Percentiles rank a stretch among this genome's conserved stretches.
These are phyloP conservation scores for Agrochola lota DNA, from an alignment of 2,888 invertebrate species.

Conservation along the genomic window DNA sequence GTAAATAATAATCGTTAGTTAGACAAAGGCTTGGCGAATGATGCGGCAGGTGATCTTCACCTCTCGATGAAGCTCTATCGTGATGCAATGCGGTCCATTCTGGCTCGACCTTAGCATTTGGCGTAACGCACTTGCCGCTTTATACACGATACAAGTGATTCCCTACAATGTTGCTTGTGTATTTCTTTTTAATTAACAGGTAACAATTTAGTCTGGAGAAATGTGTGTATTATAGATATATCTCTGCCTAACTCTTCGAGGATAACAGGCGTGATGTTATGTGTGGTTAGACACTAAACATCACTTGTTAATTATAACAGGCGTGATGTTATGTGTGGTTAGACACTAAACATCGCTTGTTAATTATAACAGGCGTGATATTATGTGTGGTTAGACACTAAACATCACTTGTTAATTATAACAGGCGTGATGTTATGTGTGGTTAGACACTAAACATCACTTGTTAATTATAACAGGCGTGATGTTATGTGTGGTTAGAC, in stretches of 20 bases:
- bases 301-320: background rate
- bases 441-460: too few species aligned
- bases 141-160: conserved; percentile 41
- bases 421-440: too few species aligned
- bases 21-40: conserved; percentile 59
- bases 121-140: conserved; percentile 47
- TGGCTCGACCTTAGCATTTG: conserved; percentile 84
- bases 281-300: background rate
- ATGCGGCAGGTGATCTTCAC: conserved; percentile 72
- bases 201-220: background rate
- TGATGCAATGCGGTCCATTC: conserved; percentile 79
- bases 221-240: background rate
- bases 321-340: too few species aligned
- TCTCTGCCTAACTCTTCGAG: background rate
- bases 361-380: too few species aligned
- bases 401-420: too few species aligned
- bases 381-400: too few species aligned
- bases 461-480: too few species aligned
- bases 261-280: background rate
- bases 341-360: too few species aligned
- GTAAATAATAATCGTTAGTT: conserved; percentile 42
- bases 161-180: conserved; percentile 15
- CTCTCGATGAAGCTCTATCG: conserved; percentile 71
- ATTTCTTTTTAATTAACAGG: background rate
- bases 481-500: too few species aligned